Evolutionary conservation across 2,888 invertebrate genomes (phyloP).

Genomic region (Drosophila eohydei): DNA sequence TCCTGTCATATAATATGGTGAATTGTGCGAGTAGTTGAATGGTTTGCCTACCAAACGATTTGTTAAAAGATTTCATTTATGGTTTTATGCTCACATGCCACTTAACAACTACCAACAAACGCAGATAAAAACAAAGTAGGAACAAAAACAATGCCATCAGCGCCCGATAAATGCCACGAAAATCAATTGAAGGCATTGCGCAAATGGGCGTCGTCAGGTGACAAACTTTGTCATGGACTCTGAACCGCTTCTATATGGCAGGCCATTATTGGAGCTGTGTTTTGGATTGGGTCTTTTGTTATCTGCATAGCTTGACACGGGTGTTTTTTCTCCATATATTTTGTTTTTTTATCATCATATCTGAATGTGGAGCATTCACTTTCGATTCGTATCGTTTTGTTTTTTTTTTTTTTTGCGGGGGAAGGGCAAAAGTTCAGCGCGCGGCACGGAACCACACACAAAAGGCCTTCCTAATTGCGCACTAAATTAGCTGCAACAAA

Average conservation of each 20-base stretch:
- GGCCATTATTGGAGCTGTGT: conserved; percentile 28
- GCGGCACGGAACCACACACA: conserved; percentile 66
- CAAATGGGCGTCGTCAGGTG: conserved; percentile 58
- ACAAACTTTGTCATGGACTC: conserved; percentile 63
- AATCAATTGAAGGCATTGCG: conserved; percentile 51
- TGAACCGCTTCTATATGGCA: conserved; percentile 47
- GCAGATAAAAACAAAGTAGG: conserved; percentile 57
- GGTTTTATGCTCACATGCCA: conserved; percentile 75
- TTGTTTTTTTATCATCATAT: conserved; percentile 62
- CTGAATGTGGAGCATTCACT: conserved; percentile 31
- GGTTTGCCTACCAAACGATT: conserved; percentile 56
- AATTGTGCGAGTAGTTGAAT: conserved; percentile 8
- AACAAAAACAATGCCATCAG: conserved; percentile 24
- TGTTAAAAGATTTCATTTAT: conserved; percentile 77
- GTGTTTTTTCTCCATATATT: conserved; percentile 37
- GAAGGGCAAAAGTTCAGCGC: conserved; percentile 62
- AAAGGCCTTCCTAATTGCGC: conserved; percentile 77
- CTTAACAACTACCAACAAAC: conserved; percentile 75
- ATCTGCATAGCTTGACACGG: conserved; percentile 60
- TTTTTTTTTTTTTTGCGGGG: background rate
- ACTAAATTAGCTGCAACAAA: conserved; percentile 65
- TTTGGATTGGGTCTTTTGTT: conserved; percentile 32
- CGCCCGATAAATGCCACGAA: conserved; percentile 19
- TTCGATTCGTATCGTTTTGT: background rate
- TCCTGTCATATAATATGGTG: conserved; percentile 14